Percentiles rank a stretch among this genome's conserved stretches.
These are phyloP conservation scores for Boloria selene DNA, from an alignment of 2,888 invertebrate genomes.

Conservation along the genomic window DNA sequence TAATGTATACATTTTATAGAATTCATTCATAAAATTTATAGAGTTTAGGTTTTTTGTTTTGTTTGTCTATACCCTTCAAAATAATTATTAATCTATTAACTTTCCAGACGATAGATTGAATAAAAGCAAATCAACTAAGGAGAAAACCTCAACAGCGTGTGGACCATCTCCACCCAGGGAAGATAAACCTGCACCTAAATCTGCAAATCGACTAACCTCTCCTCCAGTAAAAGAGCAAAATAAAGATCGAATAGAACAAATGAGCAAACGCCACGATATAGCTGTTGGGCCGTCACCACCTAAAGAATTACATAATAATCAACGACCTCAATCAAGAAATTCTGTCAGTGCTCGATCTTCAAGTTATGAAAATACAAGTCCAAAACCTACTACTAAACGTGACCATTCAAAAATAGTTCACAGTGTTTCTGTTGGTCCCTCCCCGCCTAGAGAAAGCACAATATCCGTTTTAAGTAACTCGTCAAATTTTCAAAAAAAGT, in stretches of 20 bases:
- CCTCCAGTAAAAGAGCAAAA: slow-evolving; percentile 77
- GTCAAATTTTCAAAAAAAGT: slow-evolving; percentile 63
- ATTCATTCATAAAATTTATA: background rate
- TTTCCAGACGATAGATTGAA: slow-evolving; percentile 35
- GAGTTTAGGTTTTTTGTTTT: no score
- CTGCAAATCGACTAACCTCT: slow-evolving; percentile 59
- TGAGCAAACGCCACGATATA: slow-evolving; percentile 60
- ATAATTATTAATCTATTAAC: slow-evolving; percentile 5
- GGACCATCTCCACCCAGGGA: slow-evolving; percentile 84
- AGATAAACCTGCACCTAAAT: slow-evolving; percentile 46
- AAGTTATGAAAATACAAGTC: slow-evolving; percentile 18
- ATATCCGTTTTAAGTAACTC: slow-evolving; percentile 31
- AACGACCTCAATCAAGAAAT: slow-evolving; percentile 34
- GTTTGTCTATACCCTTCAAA: slow-evolving; percentile 2
- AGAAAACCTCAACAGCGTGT: slow-evolving; percentile 79
- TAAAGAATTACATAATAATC: slow-evolving; percentile 50
- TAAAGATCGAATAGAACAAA: slow-evolving; percentile 41
- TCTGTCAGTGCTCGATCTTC: slow-evolving; percentile 13
- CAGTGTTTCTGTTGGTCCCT: slow-evolving; percentile 66
- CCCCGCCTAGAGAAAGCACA: slow-evolving; percentile 61
- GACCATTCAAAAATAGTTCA: slow-evolving; percentile 50
- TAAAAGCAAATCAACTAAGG: slow-evolving; percentile 29
- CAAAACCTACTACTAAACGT: slow-evolving; percentile 35
- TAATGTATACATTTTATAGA: slow-evolving; percentile 65
- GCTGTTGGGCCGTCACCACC: slow-evolving; percentile 74